Evolutionary conservation across 1,140 invertebrate genomes (phyloP), one percentile per base, ranked within the genome.

Genomic region (Drosophila triauraria): DNA sequence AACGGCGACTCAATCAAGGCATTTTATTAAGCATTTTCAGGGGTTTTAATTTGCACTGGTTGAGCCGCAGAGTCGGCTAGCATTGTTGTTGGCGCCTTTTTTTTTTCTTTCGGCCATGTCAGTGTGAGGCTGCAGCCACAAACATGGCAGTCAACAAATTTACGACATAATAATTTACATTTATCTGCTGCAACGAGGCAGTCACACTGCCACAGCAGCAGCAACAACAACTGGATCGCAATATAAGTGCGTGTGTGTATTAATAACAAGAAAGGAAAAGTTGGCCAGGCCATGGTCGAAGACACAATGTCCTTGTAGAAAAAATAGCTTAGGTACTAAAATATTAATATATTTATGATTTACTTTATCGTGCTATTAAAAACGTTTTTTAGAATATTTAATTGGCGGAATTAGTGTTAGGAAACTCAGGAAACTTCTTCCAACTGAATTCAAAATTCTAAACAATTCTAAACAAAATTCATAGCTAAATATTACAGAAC

Each of bases 111-210:
- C 35, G 78, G 77, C 77, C 80, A 80, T 70, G 78, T 82, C 69
- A 77, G 76, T 80, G 67, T 78, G 72, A 76, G 68, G 71, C 80
- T 68, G 80, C 61, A 80, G 83, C 75, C 78, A 46, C 87, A 82
- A 91, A 91, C 90, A 91, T 91, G 90, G 90, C 90, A 91, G 90
- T 90, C 90, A 90, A 91, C 90, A 91, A 91, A 91, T 91, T 91
- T 91, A 91, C 90, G 90, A 91, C 90, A 91, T 91, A 91, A 91
- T 91, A 91, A 91, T 91, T 91, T 91, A 91, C 90, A 91, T 91
- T 91, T 91, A 91, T 91, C 90, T 91, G 83, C 86, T 67, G 84
- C 83, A 87, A 87, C 83, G 85, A 84, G 75, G 87, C 79, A 87
- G 83, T 65, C 82, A 79, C 75, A 81, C 48, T 58, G 65, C 76